Base-by-base conservation (phyloP, 2,113 vertebrate species). In the Cervus canadensis region DNA sequence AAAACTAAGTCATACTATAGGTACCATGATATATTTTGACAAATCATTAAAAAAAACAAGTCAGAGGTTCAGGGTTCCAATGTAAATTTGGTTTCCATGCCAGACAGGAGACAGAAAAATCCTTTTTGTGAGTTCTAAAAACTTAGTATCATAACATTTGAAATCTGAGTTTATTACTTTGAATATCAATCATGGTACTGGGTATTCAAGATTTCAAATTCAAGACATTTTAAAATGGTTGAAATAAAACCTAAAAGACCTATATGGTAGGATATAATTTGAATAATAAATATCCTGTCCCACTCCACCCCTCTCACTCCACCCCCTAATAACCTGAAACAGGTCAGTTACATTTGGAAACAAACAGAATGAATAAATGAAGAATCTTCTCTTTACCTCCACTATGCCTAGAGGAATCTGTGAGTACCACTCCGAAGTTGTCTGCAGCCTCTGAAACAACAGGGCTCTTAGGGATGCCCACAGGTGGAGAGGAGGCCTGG, bases 351-450 rank as follows among this genome's bases (percentile, higher is more conserved):
- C 12, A 62, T 6, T 1, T 74, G 52, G 54, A 82, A 79, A 74
- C 28, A 82, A 78, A 88, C 14, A 87, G 45, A 78, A 84, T 71
- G 67, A 91, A 50, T 13, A 83, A 81, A 54, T 21, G n/a, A 91
- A 94, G 57, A 54, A 4, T 50, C 26, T 43, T 62, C 3, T 64
- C 82, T 98, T 92, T 98, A 99, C 99, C 99, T 99, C 99, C 98
- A 62, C 99, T 99, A 40, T 99, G 99, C 21, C 99, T 98, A 26
- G 99, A 98, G 0, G 96, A 81, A 23, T 99, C 99, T 0, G 98
- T 98, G 28, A 99, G 99, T 48, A 99, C 95, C 12, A 99, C 99
- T 1, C 99, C 99, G 0, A 99, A 99, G 6, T 98, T 99, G 97
- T 99, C 99, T 11, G 98, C 93, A 36, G 98, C 98, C 95, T 99